A percentile compares a stretch with the other conserved stretches of the same genome.
Conservation (phyloP, 2,113 vertebrate genomes). For the Candoia aspera region DNA sequence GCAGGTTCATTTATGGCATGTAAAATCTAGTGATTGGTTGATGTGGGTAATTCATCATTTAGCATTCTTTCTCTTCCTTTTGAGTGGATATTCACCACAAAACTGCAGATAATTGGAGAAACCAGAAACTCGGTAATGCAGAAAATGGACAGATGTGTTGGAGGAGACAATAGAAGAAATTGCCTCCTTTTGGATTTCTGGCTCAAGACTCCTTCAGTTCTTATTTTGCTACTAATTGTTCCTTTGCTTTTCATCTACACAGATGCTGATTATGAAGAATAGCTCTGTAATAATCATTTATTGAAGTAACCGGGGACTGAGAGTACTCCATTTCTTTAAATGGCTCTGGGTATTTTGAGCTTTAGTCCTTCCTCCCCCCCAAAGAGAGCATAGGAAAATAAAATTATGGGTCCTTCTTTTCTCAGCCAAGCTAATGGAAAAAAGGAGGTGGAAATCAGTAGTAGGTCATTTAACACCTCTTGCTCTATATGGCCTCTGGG, state of each 20-base stretch:
- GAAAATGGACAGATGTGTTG: background rate
- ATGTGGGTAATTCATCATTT: background rate
- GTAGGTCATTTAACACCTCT: background rate
- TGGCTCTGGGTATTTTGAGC: background rate
- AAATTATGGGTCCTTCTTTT: slow-evolving; percentile 2
- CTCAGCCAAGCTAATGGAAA: background rate
- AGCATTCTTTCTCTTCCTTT: background rate
- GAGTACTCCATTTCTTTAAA: slow-evolving; percentile 7
- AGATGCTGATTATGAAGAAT: background rate
- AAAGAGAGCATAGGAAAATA: background rate
- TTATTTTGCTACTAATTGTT: background rate
- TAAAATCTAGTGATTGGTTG: background rate
- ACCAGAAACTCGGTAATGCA: background rate
- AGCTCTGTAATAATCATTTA: background rate
- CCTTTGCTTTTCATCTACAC: background rate
- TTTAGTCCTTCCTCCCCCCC: background rate
- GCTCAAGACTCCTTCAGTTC: background rate
- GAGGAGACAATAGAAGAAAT: background rate
- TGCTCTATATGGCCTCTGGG: background rate
- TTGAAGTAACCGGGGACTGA: background rate
- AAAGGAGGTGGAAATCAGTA: background rate
- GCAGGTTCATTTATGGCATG: too few species aligned
- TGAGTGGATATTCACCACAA: background rate
- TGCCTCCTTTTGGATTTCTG: background rate
- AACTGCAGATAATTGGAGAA: background rate